Base-by-base conservation (phyloP, 2,113 vertebrate genomes). In the Monopterus albus region DNA sequence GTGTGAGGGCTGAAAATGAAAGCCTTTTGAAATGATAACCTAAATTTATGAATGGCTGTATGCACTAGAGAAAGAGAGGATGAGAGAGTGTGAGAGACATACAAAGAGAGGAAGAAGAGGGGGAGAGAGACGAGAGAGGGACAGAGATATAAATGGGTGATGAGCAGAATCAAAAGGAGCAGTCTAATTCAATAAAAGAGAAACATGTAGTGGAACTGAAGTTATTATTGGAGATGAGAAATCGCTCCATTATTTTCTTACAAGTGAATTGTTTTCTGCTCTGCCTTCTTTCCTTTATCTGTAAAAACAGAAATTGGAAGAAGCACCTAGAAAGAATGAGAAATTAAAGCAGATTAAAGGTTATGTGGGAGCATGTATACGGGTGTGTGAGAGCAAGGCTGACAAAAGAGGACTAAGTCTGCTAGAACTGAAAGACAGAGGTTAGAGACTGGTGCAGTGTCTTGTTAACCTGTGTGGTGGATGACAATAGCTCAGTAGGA, bases 11-110 rank as follows among this genome's bases (percentile, higher is more conserved):
- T 75, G 0, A 15, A 82, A 87, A 66, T 84, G 79, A 88, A 85
- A 85, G 78, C 69, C 71, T 86, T 86, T 86, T 83, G 73, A 90
- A 88, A 90, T 82, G 68, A 89, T 88, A 87, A 85, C 78, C 77
- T 77, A 63, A 72, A 88, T 72, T 86, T 86, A 84, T 88, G 84
- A 84, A 85, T 78, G 69, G 65, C 18, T 81, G 72, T 72, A 67
- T 75, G 76, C 81, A 56, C 57, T 18, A 25, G 69, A 79, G 73
- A 79, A 62, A n/a, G 63, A 59, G 64, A 60, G 28, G 56, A 63
- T 3, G 46, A 67, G 47, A 67, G 75, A 60, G 21, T 53, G 72
- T 0, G 9, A 43, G 65, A 67, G 72, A 64, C 21, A 4, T 14
- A 55, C 28, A 78, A 40, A 65, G 39, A 50, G 36, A 72, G 9